A percentile compares a stretch with the other conserved stretches of the same genome.
These are phyloP conservation scores for Diadumene lineata DNA, from an alignment of 92 coral and sea anemone species.

Conservation along the genomic window DNA sequence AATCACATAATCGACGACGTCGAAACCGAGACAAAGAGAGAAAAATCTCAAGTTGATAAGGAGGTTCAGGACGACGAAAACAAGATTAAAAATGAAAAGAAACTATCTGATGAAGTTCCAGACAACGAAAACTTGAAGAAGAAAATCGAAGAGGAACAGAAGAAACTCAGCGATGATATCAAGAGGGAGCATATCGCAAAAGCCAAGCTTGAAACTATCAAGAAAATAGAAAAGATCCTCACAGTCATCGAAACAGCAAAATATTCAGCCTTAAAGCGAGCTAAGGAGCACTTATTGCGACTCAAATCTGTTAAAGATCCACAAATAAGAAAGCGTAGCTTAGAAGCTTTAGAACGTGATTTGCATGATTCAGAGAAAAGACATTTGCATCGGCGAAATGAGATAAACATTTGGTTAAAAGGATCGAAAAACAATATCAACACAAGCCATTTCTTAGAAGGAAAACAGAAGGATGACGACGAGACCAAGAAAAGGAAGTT, in stretches of 20 bases:
- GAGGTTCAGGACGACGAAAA: conserved; percentile 40
- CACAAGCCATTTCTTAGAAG: conserved; percentile 60
- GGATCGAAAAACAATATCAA: conserved; percentile 79
- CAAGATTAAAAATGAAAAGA: conserved; percentile 50
- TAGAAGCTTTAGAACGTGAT: conserved; percentile 68
- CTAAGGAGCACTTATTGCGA: conserved; percentile 59
- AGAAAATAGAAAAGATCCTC: conserved; percentile 83
- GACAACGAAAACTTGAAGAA: conserved; percentile 23
- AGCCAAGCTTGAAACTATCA: conserved; percentile 68
- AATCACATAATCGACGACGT: conserved; percentile 74
- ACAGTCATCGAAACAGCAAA: conserved; percentile 93
- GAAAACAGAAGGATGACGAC: background rate
- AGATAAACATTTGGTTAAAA: conserved; percentile 78
- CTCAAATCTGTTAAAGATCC: conserved; percentile 43
- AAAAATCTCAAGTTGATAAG: conserved; percentile 41
- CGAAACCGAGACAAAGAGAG: conserved; percentile 53
- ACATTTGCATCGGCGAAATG: conserved; percentile 55
- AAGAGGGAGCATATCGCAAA: conserved; percentile 81
- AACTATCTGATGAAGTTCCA: conserved; percentile 29
- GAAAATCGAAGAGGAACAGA: conserved; percentile 61
- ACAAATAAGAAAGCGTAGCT: conserved; percentile 73
- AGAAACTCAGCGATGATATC: conserved; percentile 63
- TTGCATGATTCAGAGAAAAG: conserved; percentile 36
- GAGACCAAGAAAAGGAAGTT: background rate
- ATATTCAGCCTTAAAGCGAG: conserved; percentile 83